Evolutionary conservation across 2,888 invertebrate species (phyloP).

Genomic region (Ganaspis brasiliensis): DNA sequence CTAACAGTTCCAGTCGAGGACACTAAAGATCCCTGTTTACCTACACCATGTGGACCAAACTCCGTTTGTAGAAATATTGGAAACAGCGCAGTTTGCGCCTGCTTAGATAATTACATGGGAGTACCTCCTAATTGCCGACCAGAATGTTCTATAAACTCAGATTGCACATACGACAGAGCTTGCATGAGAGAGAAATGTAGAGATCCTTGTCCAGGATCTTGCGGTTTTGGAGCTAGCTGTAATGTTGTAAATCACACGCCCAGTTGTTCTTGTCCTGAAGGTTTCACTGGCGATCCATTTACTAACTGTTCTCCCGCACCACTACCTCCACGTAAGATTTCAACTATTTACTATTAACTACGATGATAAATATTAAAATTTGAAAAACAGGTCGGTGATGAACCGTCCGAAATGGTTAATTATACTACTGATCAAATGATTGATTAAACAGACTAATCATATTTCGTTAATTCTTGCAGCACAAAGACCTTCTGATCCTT

Average conservation of each 20-base stretch:
- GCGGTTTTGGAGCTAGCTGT: conserved; percentile 88
- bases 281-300: conserved; percentile 89
- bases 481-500: conserved; percentile 79
- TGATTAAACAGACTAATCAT: too few relatives aligned
- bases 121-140: conserved; percentile 86
- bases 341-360: not conserved
- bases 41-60: conserved; percentile 87
- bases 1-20: conserved; percentile 18
- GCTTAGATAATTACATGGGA: conserved; percentile 75
- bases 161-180: conserved; percentile 83
- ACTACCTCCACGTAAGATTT: conserved; percentile 29
- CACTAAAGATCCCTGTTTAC: conserved; percentile 60
- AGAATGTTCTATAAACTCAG: conserved; percentile 87
- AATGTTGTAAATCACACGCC: conserved; percentile 83
- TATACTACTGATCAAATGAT: too few relatives aligned
- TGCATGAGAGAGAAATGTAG: conserved; percentile 88
- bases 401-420: too few relatives aligned
- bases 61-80: conserved; percentile 89
- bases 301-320: conserved; percentile 79
- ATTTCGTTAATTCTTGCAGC: not conserved
- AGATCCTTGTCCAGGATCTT: conserved; percentile 88
- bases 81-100: conserved; percentile 75
- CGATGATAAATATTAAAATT: too few relatives aligned
- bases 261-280: conserved; percentile 82
- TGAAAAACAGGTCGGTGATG: too few relatives aligned